Conservation (phyloP, 2,113 vertebrate species). For the Progne subis region DNA sequence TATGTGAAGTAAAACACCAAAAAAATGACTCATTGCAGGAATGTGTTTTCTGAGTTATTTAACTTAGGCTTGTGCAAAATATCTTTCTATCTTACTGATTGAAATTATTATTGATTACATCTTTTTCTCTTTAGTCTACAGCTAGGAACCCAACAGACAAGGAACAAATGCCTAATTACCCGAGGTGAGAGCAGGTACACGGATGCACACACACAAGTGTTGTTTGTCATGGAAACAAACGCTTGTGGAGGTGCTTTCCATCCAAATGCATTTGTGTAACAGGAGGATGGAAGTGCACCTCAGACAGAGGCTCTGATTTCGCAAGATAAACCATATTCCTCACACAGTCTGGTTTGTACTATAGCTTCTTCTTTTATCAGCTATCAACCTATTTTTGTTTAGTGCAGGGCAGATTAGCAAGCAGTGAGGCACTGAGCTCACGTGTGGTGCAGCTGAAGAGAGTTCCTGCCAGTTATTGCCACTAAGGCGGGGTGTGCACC, state of each 20-base stretch:
- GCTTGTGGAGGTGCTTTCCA: background rate
- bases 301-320: background rate
- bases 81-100: background rate
- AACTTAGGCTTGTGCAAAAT: background rate
- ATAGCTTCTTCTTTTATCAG: background rate
- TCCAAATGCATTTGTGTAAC: background rate
- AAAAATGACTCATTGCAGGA: background rate
- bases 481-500: background rate
- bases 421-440: background rate
- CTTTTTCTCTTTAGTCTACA: constrained; percentile 43
- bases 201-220: background rate
- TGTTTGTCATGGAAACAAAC: background rate
- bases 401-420: background rate
- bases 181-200: constrained; percentile 38
- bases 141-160: constrained; percentile 18
- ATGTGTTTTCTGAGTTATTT: background rate
- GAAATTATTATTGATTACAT: background rate
- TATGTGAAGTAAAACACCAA: background rate
- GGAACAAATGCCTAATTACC: constrained; percentile 33
- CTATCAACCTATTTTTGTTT: background rate
- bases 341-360: background rate
- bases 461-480: background rate
- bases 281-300: background rate
- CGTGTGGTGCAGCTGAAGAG: background rate
- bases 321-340: background rate